Base-by-base conservation (phyloP, 2,888 invertebrate genomes). In the Noctua comes region DNA sequence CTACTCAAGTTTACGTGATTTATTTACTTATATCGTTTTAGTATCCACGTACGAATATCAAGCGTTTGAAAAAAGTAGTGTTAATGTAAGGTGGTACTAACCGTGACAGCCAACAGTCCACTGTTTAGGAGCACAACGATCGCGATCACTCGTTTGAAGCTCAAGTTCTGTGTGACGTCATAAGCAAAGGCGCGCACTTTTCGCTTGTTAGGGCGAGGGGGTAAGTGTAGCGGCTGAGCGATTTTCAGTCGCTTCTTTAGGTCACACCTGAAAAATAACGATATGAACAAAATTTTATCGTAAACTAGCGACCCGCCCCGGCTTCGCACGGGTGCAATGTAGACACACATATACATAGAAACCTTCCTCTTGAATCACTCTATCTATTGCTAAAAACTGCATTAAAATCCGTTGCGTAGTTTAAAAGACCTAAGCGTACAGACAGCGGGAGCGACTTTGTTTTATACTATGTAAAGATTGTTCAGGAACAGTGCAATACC, bases 201-300 rank as follows among this genome's bases (percentile, higher is more conserved):
- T 85, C 98, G 98, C 1, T 99, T 99, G 94, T 99, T 99, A 16
- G 99, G 99, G 87, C 99, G 97, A 0, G 99, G 99, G 1, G 99
- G 99, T 83, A 99, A 97, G 95, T 99, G 99, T 1, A 99, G 97
- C 0, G 99, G 99, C 95, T 99, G 99, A 10, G 99, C 99, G 91
- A 99, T 99, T 97, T 99, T 99, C 95, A 99, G 97, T 93, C 99
- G 97, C 93, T 99, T 99, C 93, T 99, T 99, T 81, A 99, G 97
- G 93, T 99, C 99, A 95, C 99, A 99, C 98, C 98, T 98, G 24
- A 77, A 75, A 75, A 43, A 68, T 21, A 51, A 57, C 11, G 1
- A 27, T n/a, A 8, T 51, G 46, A 11, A 51, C 31, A 40, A n/a
- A 31, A 43, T 46, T 54, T 43, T 74, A 18, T 21, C 4, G 36